Conservation (phyloP, 2,888 invertebrate genomes). For the Idaea dimidiata region DNA sequence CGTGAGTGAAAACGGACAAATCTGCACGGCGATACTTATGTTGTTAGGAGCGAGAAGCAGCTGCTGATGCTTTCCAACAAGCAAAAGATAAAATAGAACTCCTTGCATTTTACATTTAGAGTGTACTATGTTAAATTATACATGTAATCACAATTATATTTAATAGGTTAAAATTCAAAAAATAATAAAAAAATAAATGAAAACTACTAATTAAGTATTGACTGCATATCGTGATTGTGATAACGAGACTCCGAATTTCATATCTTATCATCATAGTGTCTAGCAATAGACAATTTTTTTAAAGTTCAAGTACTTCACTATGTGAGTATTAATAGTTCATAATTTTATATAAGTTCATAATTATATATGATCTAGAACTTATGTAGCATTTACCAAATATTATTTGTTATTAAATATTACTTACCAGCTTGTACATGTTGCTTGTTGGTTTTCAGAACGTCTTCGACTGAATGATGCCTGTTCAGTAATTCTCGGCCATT, state of each 20-base stretch:
- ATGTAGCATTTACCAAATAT: not conserved
- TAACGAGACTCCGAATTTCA: too few species aligned
- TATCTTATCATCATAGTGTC: too few species aligned
- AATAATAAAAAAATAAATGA: not conserved
- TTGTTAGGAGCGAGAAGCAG: too few species aligned
- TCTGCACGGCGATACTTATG: too few species aligned
- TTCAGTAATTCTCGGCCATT: constrained; percentile 20
- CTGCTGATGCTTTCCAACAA: too few species aligned
- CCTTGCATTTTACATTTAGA: not conserved
- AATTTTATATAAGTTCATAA: too few species aligned
- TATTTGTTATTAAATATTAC: constrained; percentile 8
- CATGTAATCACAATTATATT: not conserved
- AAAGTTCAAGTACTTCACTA: too few species aligned
- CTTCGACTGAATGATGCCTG: constrained; percentile 33
- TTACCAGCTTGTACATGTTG: constrained; percentile 37
- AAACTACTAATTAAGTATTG: not conserved
- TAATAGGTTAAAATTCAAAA: not conserved
- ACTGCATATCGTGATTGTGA: too few species aligned
- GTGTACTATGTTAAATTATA: not conserved
- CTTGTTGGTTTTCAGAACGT: constrained; percentile 31
- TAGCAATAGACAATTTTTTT: too few species aligned
- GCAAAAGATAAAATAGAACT: not conserved
- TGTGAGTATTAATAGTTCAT: too few species aligned
- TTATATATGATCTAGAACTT: too few species aligned
- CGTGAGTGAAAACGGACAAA: not conserved